Base-by-base conservation (phyloP, 2,113 vertebrate genomes). In the Casuarius casuarius region DNA sequence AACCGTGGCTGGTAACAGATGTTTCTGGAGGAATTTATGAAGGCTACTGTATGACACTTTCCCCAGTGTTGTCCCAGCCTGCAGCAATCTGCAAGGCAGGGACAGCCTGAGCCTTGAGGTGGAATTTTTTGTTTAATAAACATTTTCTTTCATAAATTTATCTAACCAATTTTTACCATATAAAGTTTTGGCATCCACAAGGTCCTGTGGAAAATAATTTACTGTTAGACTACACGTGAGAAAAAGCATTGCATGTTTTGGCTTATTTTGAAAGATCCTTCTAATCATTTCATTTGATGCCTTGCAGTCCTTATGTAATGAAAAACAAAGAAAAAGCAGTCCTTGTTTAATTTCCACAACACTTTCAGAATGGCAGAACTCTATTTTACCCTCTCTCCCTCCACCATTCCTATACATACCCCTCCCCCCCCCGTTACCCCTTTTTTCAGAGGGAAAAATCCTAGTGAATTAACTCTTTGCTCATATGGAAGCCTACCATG, bases 211-310 rank as follows among this genome's bases (percentile, higher is more conserved):
- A 22, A 72, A 74, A 33, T 22, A 73, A 87, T 58, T 51, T 68
- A 25, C 35, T 7, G 29, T 9, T 23, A 63, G 12, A 21, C 49
- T 83, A 67, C 29, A 28, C 1, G 0, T 21, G 5, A 68, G 8
- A n/a, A 79, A 10, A 15, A 20, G 9, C 10, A 56, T 19, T 58
- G 35, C 23, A 2, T 19, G 2, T 9, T 82, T 76, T 71, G 35
- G 12, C 15, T 85, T 51, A 12, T 62, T 86, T 72, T 72, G 59
- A 42, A 74, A 68, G 31, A 73, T 40, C 26, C 31, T 16, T 56
- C 28, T 40, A 7, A 70, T n/a, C 1, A 1, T 25, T 87, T 78
- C 17, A 49, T 81, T 59, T 66, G 66, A 33, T 23, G 54, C 6
- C 33, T 75, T 13, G 31, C 28, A 48, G 21, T 58, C 35, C 72